These are phyloP conservation scores for Aphelocoma californica DNA, from an alignment of 2,797 vertebrate species.

Conservation along the genomic window DNA sequence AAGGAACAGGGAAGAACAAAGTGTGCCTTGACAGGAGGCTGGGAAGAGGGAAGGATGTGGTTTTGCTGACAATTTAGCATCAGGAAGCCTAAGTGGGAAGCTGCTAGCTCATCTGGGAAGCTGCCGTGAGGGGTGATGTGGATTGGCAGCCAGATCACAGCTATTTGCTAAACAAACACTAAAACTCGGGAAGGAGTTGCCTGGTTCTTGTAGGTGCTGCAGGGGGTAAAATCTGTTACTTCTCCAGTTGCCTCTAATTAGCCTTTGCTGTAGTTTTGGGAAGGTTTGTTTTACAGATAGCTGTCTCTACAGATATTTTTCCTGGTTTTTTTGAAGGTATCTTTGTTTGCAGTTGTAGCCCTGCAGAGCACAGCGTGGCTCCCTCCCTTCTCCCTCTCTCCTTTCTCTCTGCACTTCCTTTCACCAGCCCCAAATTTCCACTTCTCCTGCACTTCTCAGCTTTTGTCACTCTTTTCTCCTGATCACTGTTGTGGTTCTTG, in stretches of 20 bases:
- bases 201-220: background rate
- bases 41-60: background rate
- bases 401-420: background rate
- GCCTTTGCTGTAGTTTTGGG: background rate
- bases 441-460: background rate
- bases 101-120: background rate
- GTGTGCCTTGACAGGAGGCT: background rate
- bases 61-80: background rate
- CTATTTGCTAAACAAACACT: background rate
- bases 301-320: background rate
- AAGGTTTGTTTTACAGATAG: background rate
- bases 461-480: background rate
- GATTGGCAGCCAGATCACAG: background rate
- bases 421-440: background rate
- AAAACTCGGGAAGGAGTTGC: background rate
- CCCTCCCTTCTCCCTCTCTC: background rate
- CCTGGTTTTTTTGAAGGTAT: accelerated
- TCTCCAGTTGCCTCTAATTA: background rate
- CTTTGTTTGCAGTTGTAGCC: background rate
- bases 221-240: background rate
- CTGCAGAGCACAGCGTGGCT: background rate
- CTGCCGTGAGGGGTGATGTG: background rate
- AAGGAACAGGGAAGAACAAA: background rate
- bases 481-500: background rate
- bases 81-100: background rate